A percentile compares a stretch with the other conserved stretches of the same genome.
Evolutionary conservation across 2,113 vertebrate genomes (phyloP).

Genomic region (cat (Felis catus)): F.catus_Fca126_mat1.0 CM031411.1:88093501-88094000

Average conservation of each 20-base stretch:
- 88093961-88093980: not conserved
- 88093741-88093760: not conserved
- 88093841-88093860: not conserved
- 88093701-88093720: conserved; percentile 87
- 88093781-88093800: not conserved
- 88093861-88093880: conserved; percentile 8
- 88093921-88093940: not conserved
- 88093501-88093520: conserved; percentile 69
- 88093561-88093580: conserved; percentile 48
- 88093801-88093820: not conserved
- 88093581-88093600: conserved; percentile 64
- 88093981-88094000: not conserved
- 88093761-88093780: conserved; percentile 31
- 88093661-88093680: conserved; percentile 89
- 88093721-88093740: not conserved
- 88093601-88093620: conserved; percentile 45
- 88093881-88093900: not conserved
- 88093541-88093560: conserved; percentile 65
- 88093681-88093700: conserved; percentile 87
- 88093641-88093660: conserved; percentile 93
- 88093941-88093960: not conserved
- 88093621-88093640: conserved; percentile 86
- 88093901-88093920: not conserved
- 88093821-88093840: conserved; percentile 31
- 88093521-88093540: conserved; percentile 49